Evolutionary conservation across 2,113 vertebrate species (phyloP), one percentile per base, ranked within the genome.

Genomic region (Amphiprion ocellaris): DNA sequence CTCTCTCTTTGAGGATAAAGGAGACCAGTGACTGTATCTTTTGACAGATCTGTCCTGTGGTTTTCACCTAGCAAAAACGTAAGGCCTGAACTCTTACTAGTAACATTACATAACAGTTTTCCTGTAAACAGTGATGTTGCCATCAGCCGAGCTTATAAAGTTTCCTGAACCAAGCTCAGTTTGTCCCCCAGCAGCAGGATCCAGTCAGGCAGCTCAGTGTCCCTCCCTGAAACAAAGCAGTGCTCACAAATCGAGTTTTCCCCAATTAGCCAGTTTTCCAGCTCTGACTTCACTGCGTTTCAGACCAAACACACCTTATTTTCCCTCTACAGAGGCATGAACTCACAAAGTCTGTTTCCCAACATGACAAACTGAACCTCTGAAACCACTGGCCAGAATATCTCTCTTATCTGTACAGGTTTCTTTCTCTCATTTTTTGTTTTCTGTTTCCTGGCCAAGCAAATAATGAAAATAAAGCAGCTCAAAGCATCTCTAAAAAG

Each of bases 191-290:
- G 30, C 63, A 77, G 81, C 69, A 73, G 17, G 28, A 58, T 69
- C 21, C 26, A 68, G 72, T 75, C 76, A 77, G 15, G 10, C 55
- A 12, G 49, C 17, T 30, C 4, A 14, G 58, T 3, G 37, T 28
- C 47, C 74, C 67, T 58, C 68, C 77, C 77, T 79, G 46, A 74
- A 86, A 86, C 79, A 88, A 85, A 82, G 81, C 80, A 80, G 50
- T 0, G 10, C 71, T 87, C 79, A 77, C 56, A 91, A 83, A 80
- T 79, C 1, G 4, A 68, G 59, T 89, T 82, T 81, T 64, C 62
- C 65, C 72, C 78, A 82, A 81, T 85, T 49, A 87, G 30, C 11
- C 47, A 19, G 66, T 74, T 87, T 87, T 85, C 84, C 77, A 76
- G 58, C 59, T 74, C 77, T 68, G 72, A 78, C 16, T 53, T 85